phyloP scores from a whole-genome alignment of 2,113 vertebrate species.

The Alethe castanea region DNA sequence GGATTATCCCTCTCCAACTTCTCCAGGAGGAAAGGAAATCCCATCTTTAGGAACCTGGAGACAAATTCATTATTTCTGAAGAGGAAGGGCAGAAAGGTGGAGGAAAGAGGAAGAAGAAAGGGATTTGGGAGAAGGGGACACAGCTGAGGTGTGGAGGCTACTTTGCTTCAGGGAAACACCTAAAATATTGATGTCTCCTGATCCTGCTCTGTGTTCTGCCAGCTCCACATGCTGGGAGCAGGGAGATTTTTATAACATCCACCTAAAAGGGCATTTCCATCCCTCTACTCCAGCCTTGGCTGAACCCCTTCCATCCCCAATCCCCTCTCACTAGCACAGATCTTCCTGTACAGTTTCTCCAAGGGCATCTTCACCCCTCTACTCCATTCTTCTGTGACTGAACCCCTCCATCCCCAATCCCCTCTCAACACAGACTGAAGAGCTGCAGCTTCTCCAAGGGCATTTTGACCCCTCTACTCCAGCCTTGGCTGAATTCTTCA shows the following conservation, averaged over 20 bases:
- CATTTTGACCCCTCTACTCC: no score
- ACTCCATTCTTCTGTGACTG: background rate
- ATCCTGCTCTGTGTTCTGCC: background rate
- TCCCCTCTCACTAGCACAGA: background rate
- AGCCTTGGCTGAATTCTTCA: no score
- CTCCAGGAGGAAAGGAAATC: background rate
- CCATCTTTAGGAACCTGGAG: background rate
- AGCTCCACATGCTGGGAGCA: background rate
- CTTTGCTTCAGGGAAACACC: background rate
- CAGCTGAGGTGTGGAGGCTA: background rate
- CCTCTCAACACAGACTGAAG: no score
- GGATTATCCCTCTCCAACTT: background rate
- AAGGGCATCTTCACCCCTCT: background rate
- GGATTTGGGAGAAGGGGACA: background rate
- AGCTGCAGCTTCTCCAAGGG: no score
- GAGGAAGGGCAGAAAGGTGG: background rate
- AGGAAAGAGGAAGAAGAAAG: background rate
- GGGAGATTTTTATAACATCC: background rate
- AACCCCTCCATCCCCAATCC: background rate
- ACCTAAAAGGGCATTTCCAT: background rate
- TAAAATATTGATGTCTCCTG: background rate
- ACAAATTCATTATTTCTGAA: background rate
- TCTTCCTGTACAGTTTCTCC: background rate
- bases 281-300: background rate
- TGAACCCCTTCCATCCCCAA: background rate